Percentiles rank a stretch among this genome's conserved stretches.
Conservation (phyloP, 2,888 invertebrate genomes). For the Pelosia muscerda region DNA sequence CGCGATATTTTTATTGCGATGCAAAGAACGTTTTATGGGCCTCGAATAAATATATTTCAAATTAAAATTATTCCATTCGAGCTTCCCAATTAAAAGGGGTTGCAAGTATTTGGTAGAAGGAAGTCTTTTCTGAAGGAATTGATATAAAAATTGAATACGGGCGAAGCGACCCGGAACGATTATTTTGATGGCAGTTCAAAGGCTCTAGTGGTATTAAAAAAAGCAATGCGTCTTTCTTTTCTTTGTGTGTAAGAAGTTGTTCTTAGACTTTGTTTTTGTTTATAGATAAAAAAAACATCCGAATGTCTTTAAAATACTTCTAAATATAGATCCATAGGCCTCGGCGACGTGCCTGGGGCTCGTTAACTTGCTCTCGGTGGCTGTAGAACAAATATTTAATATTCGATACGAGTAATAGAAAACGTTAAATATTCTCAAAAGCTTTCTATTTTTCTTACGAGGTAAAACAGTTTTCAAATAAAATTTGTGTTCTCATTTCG, state of each 20-base stretch:
- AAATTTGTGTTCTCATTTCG: too few relatives aligned
- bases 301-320: conserved; percentile 8
- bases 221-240: conserved; percentile 38
- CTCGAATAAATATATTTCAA: conserved; percentile 48
- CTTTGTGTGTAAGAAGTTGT: conserved; percentile 35
- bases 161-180: conserved; percentile 50
- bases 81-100: conserved; percentile 54
- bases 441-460: not conserved
- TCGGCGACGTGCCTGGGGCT: conserved; percentile 14
- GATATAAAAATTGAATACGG: conserved; percentile 52
- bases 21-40: conserved; percentile 39
- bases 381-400: conserved; percentile 12
- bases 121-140: conserved; percentile 44
- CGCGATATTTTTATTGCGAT: conserved; percentile 42
- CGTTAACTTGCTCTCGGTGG: not conserved
- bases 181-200: conserved; percentile 56
- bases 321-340: conserved; percentile 9
- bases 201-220: conserved; percentile 43
- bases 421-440: not conserved
- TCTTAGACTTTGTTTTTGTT: conserved; percentile 35
- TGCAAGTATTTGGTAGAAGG: conserved; percentile 37
- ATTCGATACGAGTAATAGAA: not conserved
- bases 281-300: conserved; percentile 8
- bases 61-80: conserved; percentile 50
- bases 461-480: not conserved